phyloP scores from a whole-genome alignment of 2,113 vertebrate species.

The Willisornis vidua region DNA sequence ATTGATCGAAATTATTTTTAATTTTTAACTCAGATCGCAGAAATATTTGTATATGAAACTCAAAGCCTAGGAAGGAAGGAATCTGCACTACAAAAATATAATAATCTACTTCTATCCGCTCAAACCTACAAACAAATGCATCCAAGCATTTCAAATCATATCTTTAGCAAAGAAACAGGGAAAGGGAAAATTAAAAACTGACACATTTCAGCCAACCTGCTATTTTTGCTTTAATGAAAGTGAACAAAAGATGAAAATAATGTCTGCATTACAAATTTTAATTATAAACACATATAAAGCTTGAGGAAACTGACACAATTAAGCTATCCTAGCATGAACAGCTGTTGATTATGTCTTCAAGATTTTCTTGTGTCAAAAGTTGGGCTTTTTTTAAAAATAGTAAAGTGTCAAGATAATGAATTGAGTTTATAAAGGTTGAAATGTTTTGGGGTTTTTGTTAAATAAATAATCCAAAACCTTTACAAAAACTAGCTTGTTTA shows the following conservation, averaged over 20 bases:
- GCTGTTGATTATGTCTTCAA: not conserved
- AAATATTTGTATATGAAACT: not conserved
- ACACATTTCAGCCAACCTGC: not conserved
- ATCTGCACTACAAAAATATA: not conserved
- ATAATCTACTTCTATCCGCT: not conserved
- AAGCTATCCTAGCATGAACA: not conserved
- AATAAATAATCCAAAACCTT: not conserved
- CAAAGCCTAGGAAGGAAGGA: not conserved
- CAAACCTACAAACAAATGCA: not conserved
- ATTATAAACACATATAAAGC: not conserved
- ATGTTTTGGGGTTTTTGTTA: not conserved
- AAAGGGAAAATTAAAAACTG: not conserved
- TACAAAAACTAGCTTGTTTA: not conserved
- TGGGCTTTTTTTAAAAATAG: not conserved
- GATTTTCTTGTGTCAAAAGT: not conserved
- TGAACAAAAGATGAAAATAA: not conserved
- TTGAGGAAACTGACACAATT: not conserved
- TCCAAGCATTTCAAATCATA: not conserved
- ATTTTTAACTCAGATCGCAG: not conserved
- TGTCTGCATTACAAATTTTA: not conserved
- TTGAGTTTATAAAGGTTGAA: not conserved
- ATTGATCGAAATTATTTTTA: not conserved
- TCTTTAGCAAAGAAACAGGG: not conserved
- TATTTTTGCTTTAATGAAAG: not conserved
- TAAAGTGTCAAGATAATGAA: not conserved